A percentile compares a stretch with the other conserved stretches of the same genome.
Evolutionary conservation across 2,888 invertebrate species (phyloP).

Genomic region (Phlogophora meticulosa): DNA sequence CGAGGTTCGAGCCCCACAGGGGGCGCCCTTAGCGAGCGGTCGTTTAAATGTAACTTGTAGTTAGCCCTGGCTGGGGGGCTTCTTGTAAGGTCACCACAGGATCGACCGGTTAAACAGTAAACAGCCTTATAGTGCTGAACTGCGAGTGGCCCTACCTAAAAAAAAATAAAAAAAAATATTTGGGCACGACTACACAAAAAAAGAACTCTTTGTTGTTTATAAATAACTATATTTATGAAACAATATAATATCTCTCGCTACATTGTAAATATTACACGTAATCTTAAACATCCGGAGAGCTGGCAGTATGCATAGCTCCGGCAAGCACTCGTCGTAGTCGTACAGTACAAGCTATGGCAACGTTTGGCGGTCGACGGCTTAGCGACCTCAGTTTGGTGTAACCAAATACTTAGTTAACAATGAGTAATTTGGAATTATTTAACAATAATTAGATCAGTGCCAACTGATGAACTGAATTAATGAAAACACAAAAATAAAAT

Average conservation of each 20-base stretch:
- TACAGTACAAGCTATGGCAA: slow-evolving; percentile 60
- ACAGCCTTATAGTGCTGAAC: too few species aligned
- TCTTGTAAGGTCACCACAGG: too few species aligned
- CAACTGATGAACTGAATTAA: too few species aligned
- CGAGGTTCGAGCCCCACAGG: too few species aligned
- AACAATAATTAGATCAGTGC: not conserved
- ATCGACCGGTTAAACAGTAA: too few species aligned
- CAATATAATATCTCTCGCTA: slow-evolving; percentile 56
- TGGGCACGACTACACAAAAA: too few species aligned
- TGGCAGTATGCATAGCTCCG: slow-evolving; percentile 53
- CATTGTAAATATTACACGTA: slow-evolving; percentile 52
- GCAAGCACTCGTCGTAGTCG: slow-evolving; percentile 49
- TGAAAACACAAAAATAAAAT: not conserved
- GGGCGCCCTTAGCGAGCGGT: too few species aligned
- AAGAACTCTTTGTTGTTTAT: slow-evolving; percentile 39
- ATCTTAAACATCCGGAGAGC: slow-evolving; percentile 20
- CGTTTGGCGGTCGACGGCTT: slow-evolving; percentile 39
- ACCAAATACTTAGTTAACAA: slow-evolving; percentile 34
- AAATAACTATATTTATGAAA: slow-evolving; percentile 64
- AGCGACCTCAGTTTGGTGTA: slow-evolving; percentile 10
- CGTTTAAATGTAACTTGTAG: too few species aligned
- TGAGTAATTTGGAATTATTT: slow-evolving; percentile 7
- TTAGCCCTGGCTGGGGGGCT: too few species aligned
- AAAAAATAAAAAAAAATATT: too few species aligned
- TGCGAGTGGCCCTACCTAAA: too few species aligned